Percentiles rank a stretch among this genome's conserved stretches.
Evolutionary conservation across 2,113 vertebrate genomes (phyloP).

Genomic region (Ailuropoda melanoleuca): DNA sequence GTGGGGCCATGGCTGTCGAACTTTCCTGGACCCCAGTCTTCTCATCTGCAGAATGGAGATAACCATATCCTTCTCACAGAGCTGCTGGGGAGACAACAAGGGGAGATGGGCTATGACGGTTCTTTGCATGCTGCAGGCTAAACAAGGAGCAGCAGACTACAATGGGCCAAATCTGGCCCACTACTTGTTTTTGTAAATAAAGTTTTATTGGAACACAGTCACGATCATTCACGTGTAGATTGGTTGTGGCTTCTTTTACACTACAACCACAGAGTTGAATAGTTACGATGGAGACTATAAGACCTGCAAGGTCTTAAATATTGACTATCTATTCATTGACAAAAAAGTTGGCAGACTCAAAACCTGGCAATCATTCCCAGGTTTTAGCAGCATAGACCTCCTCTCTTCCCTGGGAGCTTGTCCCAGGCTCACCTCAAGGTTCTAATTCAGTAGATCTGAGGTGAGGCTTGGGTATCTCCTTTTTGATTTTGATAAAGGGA

Average conservation of each 20-base stretch:
- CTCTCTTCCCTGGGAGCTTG: background rate
- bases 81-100: background rate
- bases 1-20: background rate
- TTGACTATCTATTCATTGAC: background rate
- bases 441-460: background rate
- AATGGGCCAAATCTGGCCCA: background rate
- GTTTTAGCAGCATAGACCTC: background rate
- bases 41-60: background rate
- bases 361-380: background rate
- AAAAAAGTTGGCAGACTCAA: background rate
- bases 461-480: background rate
- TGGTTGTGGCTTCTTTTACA: background rate
- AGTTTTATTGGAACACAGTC: slow-evolving; percentile 27
- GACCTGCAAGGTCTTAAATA: background rate
- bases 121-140: background rate
- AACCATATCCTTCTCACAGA: background rate
- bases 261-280: background rate
- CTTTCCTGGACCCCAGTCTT: background rate
- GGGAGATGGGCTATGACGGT: background rate
- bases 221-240: no score
- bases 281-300: background rate
- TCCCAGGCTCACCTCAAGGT: background rate
- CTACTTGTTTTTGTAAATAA: slow-evolving; percentile 10
- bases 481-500: background rate
- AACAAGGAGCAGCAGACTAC: background rate